Evolutionary conservation across 2,113 vertebrate genomes (phyloP).

Genomic region (Myrmecobius fasciatus): DNA sequence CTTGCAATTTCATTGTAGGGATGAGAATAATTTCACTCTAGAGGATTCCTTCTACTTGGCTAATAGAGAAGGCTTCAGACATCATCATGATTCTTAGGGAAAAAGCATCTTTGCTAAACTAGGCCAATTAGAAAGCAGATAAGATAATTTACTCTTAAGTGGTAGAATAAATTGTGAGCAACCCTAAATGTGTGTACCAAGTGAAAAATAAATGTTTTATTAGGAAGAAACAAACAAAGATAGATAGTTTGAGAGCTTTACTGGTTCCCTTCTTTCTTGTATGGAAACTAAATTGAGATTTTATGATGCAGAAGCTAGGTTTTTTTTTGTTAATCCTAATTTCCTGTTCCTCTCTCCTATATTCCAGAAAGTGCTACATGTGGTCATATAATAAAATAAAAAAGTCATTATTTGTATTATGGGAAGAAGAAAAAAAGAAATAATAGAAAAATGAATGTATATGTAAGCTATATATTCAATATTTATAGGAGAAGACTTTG

Average conservation of each 20-base stretch:
- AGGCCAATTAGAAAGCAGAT: background rate
- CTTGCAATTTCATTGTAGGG: slow-evolving; percentile 9
- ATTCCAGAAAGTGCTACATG: background rate
- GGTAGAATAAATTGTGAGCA: background rate
- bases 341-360: background rate
- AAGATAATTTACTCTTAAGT: slow-evolving; percentile 3
- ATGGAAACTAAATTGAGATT: background rate
- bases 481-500: background rate
- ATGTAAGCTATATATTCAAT: background rate
- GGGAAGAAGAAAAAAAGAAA: background rate
- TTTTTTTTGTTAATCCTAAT: background rate
- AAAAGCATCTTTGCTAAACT: background rate
- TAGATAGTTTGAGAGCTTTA: background rate
- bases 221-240: background rate
- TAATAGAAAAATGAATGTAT: background rate
- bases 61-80: slow-evolving; percentile 38
- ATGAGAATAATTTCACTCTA: slow-evolving; percentile 58
- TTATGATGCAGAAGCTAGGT: background rate
- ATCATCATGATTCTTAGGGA: background rate
- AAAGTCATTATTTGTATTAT: background rate
- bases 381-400: background rate
- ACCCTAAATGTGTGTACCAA: background rate
- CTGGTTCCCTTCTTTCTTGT: background rate
- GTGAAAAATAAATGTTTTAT: slow-evolving; percentile 1
- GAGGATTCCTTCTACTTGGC: slow-evolving; percentile 61